A percentile compares a stretch with the other conserved stretches of the same genome.
Conservation (phyloP, 2,113 vertebrate genomes). For the Stictonetta naevosa region DNA sequence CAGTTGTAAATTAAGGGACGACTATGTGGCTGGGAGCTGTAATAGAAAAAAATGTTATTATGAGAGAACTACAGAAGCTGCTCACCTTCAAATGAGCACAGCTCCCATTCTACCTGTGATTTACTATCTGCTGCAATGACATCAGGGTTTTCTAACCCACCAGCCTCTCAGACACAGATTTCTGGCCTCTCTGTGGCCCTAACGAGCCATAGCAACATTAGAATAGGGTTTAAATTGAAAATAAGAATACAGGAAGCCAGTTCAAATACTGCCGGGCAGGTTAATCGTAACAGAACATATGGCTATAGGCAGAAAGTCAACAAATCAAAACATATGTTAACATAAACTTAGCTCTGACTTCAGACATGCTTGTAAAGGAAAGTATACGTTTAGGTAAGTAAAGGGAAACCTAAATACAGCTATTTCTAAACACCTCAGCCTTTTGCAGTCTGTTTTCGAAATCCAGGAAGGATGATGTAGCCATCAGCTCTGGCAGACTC, state of each 20-base stretch:
- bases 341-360: background rate
- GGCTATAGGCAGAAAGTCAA: background rate
- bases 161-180: background rate
- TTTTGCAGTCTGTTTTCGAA: background rate
- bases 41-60: background rate
- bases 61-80: conserved; percentile 1
- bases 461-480: background rate
- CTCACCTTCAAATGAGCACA: conserved; percentile 1
- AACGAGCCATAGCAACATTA: background rate
- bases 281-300: background rate
- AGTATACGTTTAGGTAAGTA: background rate
- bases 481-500: background rate
- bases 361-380: background rate
- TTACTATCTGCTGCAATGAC: background rate
- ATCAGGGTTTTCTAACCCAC: background rate
- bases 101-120: background rate
- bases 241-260: background rate
- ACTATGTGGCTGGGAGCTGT: background rate
- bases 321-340: conserved; percentile 18
- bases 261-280: background rate
- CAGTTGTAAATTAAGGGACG: background rate
- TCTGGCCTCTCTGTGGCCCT: background rate
- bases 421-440: background rate
- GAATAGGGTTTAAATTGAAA: background rate
- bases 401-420: background rate